Base-by-base conservation (phyloP, 92 coral and sea anemone genomes). In the Virgularia gustaviana region DNA sequence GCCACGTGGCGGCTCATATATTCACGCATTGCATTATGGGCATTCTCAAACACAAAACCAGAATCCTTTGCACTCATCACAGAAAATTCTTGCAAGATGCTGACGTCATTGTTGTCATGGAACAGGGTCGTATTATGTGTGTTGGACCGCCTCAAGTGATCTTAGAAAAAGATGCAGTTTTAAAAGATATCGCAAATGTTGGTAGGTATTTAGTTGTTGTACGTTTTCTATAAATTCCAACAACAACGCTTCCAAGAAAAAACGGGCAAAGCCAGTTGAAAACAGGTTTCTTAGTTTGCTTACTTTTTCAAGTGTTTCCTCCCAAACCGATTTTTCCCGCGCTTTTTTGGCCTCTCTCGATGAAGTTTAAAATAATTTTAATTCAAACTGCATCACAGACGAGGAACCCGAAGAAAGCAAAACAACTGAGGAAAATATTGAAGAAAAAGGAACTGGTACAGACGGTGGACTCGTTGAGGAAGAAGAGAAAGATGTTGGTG, bases 31-130 rank as follows among this genome's bases (percentile, higher is more conserved):
- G 98, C 83, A 89, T 92, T 64, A 88, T 89, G 91, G 94, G 98
- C 75, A 75, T 92, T 39, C 82, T 92, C 15, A 80, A 79, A 39
- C 68, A 84, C 52, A 92, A 92, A 84, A 92, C 98, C 83, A 86
- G 85, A 79, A 86, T 92, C 57, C 98, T 92, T 77, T 86, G 98
- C 90, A 92, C 98, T 52, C 98, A 92, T 59, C 98, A 92, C 67
- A 86, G 88, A 25, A 85, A 89, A 74, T 92, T 76, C 72, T 81
- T 92, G 31, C 66, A 79, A 15, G 88, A 80, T 65, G 98, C 98
- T 59, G 96, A 92, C 83, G 88, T 71, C 61, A 81, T 92, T 47
- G 67, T 92, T 39, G 90, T 84, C 43, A 84, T 92, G 90, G 86
- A 89, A 23, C 80, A 56, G 28, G 98, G 98, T 36, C 42, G 81